phyloP scores from a whole-genome alignment of 2,113 vertebrate species.

The Asarcornis scutulata region DNA sequence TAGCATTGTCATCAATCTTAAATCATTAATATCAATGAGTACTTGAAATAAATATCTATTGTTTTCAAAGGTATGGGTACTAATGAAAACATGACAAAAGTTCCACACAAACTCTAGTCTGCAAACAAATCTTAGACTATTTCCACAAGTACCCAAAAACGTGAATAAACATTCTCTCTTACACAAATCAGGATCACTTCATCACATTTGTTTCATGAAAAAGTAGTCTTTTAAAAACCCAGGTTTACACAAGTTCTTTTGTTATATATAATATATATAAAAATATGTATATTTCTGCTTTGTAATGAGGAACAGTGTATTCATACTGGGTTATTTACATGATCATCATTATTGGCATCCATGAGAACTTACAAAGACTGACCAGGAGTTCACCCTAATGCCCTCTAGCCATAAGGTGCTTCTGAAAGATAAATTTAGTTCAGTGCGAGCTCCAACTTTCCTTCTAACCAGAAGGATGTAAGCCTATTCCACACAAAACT shows the following conservation, averaged over 20 bases:
- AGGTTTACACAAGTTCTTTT: background rate
- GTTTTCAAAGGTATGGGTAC: background rate
- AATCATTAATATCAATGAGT: background rate
- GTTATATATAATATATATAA: background rate
- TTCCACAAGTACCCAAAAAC: background rate
- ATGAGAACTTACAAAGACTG: background rate
- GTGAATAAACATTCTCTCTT: background rate
- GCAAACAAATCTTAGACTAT: background rate
- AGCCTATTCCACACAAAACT: background rate
- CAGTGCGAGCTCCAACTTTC: background rate
- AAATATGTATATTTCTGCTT: background rate
- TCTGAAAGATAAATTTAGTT: background rate
- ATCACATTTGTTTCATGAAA: background rate
- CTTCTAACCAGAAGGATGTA: background rate
- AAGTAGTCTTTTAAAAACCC: accelerated
- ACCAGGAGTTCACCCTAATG: background rate
- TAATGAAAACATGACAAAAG: background rate
- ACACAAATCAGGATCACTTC: background rate
- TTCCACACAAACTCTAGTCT: background rate
- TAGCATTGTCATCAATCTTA: background rate
- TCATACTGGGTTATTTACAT: background rate
- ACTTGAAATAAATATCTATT: background rate
- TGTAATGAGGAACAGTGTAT: background rate
- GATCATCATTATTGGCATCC: background rate
- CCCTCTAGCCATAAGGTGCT: background rate